A percentile compares a stretch with the other conserved stretches of the same genome.
phyloP scores from a whole-genome alignment of 2,113 vertebrate species.

The Limnothrissa miodon region DNA sequence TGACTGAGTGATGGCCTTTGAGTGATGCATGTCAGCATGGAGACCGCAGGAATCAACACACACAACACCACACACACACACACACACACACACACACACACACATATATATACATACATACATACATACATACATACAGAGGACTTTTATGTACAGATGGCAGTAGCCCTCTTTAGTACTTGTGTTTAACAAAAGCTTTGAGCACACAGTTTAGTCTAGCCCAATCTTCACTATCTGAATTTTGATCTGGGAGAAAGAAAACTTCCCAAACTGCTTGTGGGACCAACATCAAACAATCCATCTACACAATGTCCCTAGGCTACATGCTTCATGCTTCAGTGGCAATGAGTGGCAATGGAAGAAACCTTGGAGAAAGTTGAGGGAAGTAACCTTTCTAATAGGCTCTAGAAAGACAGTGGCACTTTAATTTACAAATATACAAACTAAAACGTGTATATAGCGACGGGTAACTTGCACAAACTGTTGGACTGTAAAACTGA shows the following conservation, averaged over 20 bases:
- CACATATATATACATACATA: not conserved
- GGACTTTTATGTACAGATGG: not conserved
- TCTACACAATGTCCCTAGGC: not conserved
- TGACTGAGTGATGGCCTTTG: constrained; percentile 59
- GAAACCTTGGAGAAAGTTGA: too few species aligned
- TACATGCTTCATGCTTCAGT: not conserved
- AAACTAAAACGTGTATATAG: too few species aligned
- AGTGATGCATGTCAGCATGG: constrained; percentile 61
- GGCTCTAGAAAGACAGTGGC: too few species aligned
- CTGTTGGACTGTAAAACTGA: constrained; percentile 19
- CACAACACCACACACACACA: constrained; percentile 34
- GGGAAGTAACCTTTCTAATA: too few species aligned
- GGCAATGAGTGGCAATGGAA: too few species aligned
- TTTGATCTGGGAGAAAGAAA: not conserved
- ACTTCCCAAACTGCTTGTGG: not conserved
- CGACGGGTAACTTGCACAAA: not conserved
- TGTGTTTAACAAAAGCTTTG: not conserved
- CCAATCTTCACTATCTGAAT: not conserved
- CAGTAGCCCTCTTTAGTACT: not conserved
- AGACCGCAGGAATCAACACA: constrained; percentile 57
- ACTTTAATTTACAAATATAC: too few species aligned
- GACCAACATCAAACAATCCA: not conserved
- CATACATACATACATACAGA: not conserved
- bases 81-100: constrained; percentile 33
- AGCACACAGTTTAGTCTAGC: not conserved